Evolutionary conservation across 92 coral and sea anemone genomes (phyloP).

Genomic region (Diadumene lineata): DNA sequence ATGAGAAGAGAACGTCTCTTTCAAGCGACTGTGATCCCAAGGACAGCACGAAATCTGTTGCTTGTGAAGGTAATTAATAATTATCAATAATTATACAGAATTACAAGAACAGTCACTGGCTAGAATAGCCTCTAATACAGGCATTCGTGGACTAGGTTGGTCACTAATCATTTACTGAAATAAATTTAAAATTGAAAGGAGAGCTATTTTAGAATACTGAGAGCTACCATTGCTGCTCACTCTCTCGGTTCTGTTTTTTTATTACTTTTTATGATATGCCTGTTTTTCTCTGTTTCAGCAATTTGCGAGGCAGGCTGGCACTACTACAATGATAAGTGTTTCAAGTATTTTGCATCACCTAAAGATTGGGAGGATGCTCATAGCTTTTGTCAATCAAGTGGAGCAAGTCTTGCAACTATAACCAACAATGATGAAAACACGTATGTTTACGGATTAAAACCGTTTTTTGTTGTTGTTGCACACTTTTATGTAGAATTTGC

Average conservation of each 20-base stretch:
- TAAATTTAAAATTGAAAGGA: too few species aligned
- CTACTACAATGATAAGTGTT: conserved; percentile 68
- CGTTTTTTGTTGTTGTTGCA: too few species aligned
- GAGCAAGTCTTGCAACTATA: conserved; percentile 75
- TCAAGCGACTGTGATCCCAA: conserved; percentile 49
- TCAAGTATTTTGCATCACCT: conserved; percentile 61
- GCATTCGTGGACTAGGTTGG: too few species aligned
- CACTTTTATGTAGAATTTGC: too few species aligned
- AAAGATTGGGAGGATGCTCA: conserved; percentile 79
- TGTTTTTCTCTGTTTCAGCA: not conserved
- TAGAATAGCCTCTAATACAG: not conserved
- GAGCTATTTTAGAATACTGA: too few species aligned
- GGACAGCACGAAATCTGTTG: conserved; percentile 24
- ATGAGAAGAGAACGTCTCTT: conserved; percentile 67
- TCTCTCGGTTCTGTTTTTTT: too few species aligned
- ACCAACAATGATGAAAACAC: conserved; percentile 63
- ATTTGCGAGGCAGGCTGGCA: conserved; percentile 78
- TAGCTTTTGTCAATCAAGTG: conserved; percentile 72
- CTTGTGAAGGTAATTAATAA: conserved; percentile 68
- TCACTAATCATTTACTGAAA: too few species aligned
- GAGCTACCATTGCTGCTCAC: too few species aligned
- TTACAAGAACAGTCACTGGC: not conserved
- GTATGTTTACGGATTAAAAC: conserved; percentile 65
- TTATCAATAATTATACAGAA: not conserved
- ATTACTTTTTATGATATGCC: too few species aligned